These are phyloP conservation scores for Poeciliopsis retropinna DNA, from an alignment of 2,113 vertebrate genomes.

Conservation along the genomic window DNA sequence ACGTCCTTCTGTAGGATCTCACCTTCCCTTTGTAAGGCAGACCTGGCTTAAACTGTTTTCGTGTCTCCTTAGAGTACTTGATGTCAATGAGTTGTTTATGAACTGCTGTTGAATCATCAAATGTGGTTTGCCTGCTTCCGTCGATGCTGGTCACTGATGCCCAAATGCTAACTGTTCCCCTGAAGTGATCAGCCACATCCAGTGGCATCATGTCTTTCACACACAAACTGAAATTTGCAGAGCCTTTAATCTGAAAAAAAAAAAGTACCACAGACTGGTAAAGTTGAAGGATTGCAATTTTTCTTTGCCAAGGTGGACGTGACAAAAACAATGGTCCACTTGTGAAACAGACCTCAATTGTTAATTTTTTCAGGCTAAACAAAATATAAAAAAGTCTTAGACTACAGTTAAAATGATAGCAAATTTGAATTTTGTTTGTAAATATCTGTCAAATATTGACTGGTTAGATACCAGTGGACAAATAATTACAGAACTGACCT, in stretches of 20 bases:
- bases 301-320: neutral
- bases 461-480: neutral
- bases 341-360: neutral
- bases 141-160: slow-evolving; percentile 85
- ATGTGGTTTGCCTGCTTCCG: slow-evolving; percentile 88
- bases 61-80: slow-evolving; percentile 90
- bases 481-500: slow-evolving; percentile 78
- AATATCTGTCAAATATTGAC: neutral
- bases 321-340: neutral
- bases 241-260: slow-evolving; percentile 84
- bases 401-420: neutral
- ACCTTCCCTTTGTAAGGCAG: slow-evolving; percentile 93
- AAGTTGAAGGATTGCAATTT: neutral
- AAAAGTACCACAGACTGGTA: slow-evolving; percentile 7
- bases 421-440: neutral
- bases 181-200: slow-evolving; percentile 90
- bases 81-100: slow-evolving; percentile 94
- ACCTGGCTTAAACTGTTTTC: slow-evolving; percentile 94
- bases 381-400: neutral
- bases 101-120: slow-evolving; percentile 89
- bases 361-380: neutral
- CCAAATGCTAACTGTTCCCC: slow-evolving; percentile 90
- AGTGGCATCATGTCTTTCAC: slow-evolving; percentile 93
- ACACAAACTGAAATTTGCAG: slow-evolving; percentile 86
- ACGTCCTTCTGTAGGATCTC: slow-evolving; percentile 6